phyloP scores from a whole-genome alignment of 2,113 vertebrate genomes.

The Cathartes aura region DNA sequence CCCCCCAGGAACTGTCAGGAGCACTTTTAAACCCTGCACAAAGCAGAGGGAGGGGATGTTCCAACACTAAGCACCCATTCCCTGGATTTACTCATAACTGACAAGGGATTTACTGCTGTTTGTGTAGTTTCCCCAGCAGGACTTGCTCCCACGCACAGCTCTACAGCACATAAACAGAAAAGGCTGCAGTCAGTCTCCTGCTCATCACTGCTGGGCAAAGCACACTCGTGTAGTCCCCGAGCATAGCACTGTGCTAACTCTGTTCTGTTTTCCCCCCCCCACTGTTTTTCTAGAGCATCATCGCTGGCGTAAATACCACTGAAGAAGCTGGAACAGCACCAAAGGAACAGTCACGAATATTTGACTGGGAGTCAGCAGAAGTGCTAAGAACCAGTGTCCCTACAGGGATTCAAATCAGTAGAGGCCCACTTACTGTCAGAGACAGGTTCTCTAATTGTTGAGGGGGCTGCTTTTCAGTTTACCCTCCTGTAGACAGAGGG shows the following conservation, averaged over 20 bases:
- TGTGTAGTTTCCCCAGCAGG: neutral
- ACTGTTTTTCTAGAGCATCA: constrained; percentile 66
- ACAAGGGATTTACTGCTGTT: neutral
- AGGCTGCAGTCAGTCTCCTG: neutral
- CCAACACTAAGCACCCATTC: neutral
- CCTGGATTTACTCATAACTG: neutral
- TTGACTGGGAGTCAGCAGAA: neutral
- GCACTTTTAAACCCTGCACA: neutral
- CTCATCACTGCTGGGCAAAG: neutral
- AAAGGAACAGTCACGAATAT: neutral
- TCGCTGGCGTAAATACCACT: constrained; percentile 84
- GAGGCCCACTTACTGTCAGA: neutral
- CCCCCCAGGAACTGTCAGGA: neutral
- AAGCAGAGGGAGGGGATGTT: neutral
- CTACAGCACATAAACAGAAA: neutral
- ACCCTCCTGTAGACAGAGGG: neutral
- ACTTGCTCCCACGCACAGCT: fast-evolving
- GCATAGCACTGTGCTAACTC: neutral
- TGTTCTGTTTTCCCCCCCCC: neutral
- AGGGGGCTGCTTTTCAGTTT: neutral
- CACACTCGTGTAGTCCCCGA: fast-evolving
- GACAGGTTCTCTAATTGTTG: neutral
- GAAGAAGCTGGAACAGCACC: neutral
- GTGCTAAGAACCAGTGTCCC: neutral
- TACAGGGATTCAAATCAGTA: neutral